phyloP scores from a whole-genome alignment of 2,888 invertebrate species.

The Acrobasis consociella region DNA sequence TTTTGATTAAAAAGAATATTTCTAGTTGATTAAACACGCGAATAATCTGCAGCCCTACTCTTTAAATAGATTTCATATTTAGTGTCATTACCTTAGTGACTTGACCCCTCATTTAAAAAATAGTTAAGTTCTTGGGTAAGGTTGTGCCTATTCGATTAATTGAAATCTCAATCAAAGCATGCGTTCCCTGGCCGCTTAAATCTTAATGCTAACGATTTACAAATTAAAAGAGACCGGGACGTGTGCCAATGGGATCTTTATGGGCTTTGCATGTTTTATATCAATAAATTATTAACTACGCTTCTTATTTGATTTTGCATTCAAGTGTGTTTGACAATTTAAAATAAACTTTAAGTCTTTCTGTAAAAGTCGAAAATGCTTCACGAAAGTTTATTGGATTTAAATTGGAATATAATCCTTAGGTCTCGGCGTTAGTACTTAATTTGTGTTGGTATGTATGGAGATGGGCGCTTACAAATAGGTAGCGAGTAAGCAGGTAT shows the following conservation, averaged over 20 bases:
- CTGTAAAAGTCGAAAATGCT: constrained; percentile 62
- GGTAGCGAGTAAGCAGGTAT: constrained; percentile 61
- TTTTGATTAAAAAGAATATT: too few relatives aligned
- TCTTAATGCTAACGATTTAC: constrained; percentile 74
- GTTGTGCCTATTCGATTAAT: too few relatives aligned
- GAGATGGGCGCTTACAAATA: constrained; percentile 52
- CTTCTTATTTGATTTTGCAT: constrained; percentile 78
- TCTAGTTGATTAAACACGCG: too few relatives aligned
- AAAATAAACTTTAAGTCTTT: constrained; percentile 63
- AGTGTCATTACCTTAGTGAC: too few relatives aligned
- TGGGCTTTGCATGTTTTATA: constrained; percentile 82
- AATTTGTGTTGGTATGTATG: constrained; percentile 61
- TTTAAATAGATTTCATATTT: too few relatives aligned
- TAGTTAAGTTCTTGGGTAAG: too few relatives aligned
- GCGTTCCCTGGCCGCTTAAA: constrained; percentile 48
- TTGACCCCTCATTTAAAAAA: too few relatives aligned
- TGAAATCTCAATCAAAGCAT: constrained; percentile 65
- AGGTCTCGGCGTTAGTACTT: constrained; percentile 59
- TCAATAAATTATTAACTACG: constrained; percentile 82
- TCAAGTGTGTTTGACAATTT: constrained; percentile 60
- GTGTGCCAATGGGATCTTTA: constrained; percentile 81
- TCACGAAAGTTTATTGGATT: constrained; percentile 36
- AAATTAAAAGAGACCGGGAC: constrained; percentile 80
- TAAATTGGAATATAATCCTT: constrained; percentile 67
- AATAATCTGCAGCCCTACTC: too few relatives aligned